Base-by-base conservation (phyloP, 2,797 vertebrate genomes). In the Sciaenops ocellatus region DNA sequence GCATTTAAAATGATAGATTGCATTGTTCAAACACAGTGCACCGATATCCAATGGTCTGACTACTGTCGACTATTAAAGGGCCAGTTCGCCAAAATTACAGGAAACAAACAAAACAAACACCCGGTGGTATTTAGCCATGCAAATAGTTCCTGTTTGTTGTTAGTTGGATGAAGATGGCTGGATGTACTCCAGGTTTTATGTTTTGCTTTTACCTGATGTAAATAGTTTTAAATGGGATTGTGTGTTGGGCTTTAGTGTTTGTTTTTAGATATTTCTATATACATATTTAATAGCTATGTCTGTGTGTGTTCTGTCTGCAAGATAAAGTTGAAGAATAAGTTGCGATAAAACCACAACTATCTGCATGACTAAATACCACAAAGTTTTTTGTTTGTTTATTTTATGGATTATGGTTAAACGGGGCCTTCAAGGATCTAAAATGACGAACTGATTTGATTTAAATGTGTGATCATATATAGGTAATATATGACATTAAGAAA, bases 401-500 rank as follows among this genome's bases (percentile, higher is more conserved):
- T 26, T 16, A 48, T 61, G 10, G 18, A 67, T 38, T 60, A 42
- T 34, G 15, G 30, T 22, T 38, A 48, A 46, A 69, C 9, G 55
- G 30, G 65, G 9, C 12, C 60, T 78, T 77, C 52, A 51, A 38
- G 10, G 8, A 55, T 59, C 34, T 56, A 61, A 64, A 61, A 63
- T 44, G 16, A 50, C 2, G 10, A 22, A 3, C 1, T 69, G 20
- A 59, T 67, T 63, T 44, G 15, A 78, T 42, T 55, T 59, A 34
- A 79, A 73, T 77, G 50, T 61, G 69, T 44, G 1, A 68, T 28
- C 7, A 24, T 56, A 46, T 66, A 44, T 8, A 38, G 16, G 20
- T 16, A 26, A 55, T 77, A 64, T 41, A 65, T 52, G 26, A 69
- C 28, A 57, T 50, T 66, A 54, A 51, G 9, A 70, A 52, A 70